Percentiles rank a stretch among this genome's conserved stretches.
Evolutionary conservation across 2,113 vertebrate species (phyloP).

Genomic region (Rissa tridactyla): DNA sequence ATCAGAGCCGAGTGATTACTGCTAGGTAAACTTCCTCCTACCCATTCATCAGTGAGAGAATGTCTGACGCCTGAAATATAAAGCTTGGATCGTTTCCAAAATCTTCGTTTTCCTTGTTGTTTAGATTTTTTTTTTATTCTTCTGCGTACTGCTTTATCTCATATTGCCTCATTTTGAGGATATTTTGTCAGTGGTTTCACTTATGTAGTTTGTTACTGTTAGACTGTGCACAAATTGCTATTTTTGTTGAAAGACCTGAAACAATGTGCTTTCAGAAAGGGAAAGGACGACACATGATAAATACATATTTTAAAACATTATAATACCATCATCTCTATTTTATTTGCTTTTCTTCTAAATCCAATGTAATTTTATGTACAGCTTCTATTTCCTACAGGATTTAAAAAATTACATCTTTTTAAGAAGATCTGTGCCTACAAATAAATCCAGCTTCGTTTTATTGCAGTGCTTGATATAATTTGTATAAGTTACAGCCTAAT

Average conservation of each 20-base stretch:
- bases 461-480: neutral
- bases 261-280: neutral
- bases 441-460: constrained; percentile 29
- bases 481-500: constrained; percentile 6
- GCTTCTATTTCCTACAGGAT: constrained; percentile 7
- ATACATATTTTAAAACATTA: neutral
- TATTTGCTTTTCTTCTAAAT: constrained; percentile 17
- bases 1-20: neutral
- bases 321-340: neutral
- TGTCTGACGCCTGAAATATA: neutral
- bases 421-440: constrained; percentile 1
- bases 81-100: neutral
- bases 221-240: neutral
- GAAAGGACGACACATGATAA: neutral
- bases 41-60: neutral
- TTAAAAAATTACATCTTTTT: neutral
- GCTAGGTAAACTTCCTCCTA: constrained; percentile 3
- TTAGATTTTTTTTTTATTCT: neutral
- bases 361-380: neutral
- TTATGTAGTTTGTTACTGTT: neutral
- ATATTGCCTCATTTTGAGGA: neutral
- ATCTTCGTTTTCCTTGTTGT: neutral
- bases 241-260: neutral
- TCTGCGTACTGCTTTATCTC: neutral
- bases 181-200: neutral